These are phyloP conservation scores for Limonius californicus DNA, from an alignment of 1,140 invertebrate genomes.

Conservation along the genomic window DNA sequence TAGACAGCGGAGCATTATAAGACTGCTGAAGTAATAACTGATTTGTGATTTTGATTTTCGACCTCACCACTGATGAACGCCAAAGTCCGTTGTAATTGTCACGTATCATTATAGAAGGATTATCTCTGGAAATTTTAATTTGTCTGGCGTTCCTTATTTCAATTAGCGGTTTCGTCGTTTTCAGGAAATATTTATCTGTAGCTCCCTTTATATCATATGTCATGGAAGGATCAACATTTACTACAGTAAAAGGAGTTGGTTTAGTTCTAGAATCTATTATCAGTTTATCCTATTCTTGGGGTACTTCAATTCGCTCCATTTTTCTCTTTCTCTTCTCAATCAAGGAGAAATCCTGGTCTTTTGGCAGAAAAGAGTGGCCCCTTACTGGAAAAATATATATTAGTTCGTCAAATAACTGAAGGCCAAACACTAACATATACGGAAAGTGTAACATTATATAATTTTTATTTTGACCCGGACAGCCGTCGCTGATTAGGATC, in stretches of 20 bases:
- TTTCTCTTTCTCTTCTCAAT: not conserved
- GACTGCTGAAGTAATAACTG: no score
- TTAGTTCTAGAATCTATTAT: not conserved
- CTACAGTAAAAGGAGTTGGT: not conserved
- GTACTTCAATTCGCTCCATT: not conserved
- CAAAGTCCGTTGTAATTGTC: no score
- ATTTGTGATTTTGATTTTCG: no score
- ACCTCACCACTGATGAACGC: no score
- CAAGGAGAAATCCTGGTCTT: not conserved
- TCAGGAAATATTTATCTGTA: no score
- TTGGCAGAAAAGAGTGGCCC: not conserved
- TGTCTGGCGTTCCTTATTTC: no score
- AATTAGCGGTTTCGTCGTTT: no score
- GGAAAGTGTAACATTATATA: not conserved
- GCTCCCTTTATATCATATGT: not conserved
- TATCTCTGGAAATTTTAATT: no score
- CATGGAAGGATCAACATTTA: not conserved
- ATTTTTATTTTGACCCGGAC: conserved; percentile 11
- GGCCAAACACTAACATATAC: not conserved
- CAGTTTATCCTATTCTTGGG: not conserved
- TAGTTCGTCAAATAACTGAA: not conserved
- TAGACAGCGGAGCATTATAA: no score
- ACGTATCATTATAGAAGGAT: no score
- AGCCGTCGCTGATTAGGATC: conserved; percentile 10
- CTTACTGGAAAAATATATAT: not conserved